A percentile compares a stretch with the other conserved stretches of the same genome.
These are phyloP conservation scores for Candoia aspera DNA, from an alignment of 2,113 vertebrate genomes.

Conservation along the genomic window DNA sequence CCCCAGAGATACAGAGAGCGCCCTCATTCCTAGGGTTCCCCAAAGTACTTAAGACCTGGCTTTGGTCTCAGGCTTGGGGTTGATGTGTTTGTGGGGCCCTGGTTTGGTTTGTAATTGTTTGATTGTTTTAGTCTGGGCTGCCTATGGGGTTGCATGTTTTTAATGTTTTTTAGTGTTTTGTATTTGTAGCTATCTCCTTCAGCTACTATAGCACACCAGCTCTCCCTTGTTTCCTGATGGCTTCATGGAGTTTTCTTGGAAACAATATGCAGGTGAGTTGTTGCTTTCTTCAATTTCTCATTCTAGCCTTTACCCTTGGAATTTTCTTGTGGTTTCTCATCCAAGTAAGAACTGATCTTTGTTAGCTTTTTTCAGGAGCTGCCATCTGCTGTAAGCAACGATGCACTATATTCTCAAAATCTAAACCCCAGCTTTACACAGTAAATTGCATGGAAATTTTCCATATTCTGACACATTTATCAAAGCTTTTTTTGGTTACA, in stretches of 20 bases:
- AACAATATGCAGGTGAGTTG: not conserved
- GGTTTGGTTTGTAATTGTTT: no score
- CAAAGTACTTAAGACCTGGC: no score
- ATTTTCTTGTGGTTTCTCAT: not conserved
- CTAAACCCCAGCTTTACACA: rapidly evolving
- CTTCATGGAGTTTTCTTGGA: not conserved
- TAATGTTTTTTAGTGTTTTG: no score
- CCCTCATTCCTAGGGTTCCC: no score
- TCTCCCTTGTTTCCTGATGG: not conserved
- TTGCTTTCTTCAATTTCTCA: not conserved
- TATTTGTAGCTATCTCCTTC: no score
- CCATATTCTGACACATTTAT: not conserved
- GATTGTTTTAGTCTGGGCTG: no score
- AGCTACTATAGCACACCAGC: no score
- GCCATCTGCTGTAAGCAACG: not conserved
- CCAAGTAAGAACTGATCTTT: not conserved
- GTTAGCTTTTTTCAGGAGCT: not conserved
- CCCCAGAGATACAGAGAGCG: no score
- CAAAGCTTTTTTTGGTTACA: not conserved
- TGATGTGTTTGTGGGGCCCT: no score
- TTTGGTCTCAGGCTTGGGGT: no score
- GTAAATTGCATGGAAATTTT: not conserved
- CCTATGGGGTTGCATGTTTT: no score
- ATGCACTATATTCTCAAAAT: not conserved
- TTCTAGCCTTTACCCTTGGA: not conserved